These are phyloP conservation scores for Genyomyrus donnyi DNA, from an alignment of 2,113 vertebrate species.

Conservation along the genomic window DNA sequence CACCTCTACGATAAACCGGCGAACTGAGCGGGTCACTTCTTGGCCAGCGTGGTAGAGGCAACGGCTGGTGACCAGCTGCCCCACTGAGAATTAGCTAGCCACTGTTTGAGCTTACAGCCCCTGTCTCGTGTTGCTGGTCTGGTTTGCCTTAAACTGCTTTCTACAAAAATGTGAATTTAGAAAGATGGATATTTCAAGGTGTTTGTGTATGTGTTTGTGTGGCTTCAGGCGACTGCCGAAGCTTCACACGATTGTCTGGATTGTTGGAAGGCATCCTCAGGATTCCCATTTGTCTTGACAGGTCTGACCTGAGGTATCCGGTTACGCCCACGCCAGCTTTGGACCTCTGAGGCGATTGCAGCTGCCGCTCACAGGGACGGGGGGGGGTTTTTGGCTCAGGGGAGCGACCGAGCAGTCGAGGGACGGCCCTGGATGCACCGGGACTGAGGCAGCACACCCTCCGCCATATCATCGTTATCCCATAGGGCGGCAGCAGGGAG, in stretches of 20 bases:
- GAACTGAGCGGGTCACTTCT: neutral
- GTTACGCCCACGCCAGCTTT: neutral
- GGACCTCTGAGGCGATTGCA: neutral
- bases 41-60: neutral
- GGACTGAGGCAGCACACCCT: neutral
- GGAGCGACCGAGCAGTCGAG: neutral
- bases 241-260: neutral
- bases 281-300: constrained; percentile 10
- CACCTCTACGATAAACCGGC: neutral
- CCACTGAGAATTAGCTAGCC: neutral
- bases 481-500: constrained; percentile 49
- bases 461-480: constrained; percentile 26
- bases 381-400: neutral
- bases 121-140: neutral
- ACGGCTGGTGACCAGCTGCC: neutral
- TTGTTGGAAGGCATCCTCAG: neutral
- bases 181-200: neutral
- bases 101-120: neutral
- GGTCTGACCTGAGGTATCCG: neutral
- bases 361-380: neutral
- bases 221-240: neutral
- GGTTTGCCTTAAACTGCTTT: neutral
- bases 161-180: neutral
- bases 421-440: neutral
- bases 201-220: neutral